A percentile compares a stretch with the other conserved stretches of the same genome.
These are phyloP conservation scores for Morphnarchus princeps DNA, from an alignment of 2,113 vertebrate species.

Conservation along the genomic window DNA sequence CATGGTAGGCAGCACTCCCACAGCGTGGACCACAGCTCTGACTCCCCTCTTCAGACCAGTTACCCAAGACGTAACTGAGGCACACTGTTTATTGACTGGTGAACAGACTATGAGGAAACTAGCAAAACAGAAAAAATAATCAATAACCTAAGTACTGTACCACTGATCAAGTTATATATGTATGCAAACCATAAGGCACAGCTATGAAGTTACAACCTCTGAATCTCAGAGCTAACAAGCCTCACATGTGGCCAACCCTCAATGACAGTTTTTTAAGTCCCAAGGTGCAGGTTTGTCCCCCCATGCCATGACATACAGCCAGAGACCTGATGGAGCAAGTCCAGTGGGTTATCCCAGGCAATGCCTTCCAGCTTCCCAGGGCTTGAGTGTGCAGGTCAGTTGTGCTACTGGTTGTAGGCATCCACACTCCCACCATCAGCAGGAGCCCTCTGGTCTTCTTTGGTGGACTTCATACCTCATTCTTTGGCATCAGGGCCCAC, in stretches of 20 bases:
- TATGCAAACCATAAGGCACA: not conserved
- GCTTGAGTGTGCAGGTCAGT: not conserved
- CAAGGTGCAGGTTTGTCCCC: not conserved
- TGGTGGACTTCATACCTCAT: not conserved
- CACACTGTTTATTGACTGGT: not conserved
- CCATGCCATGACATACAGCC: accelerated
- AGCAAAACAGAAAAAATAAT: not conserved
- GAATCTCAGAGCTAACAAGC: not conserved
- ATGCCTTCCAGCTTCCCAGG: not conserved
- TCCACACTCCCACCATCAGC: not conserved
- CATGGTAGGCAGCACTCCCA: not conserved
- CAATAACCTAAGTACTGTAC: not conserved
- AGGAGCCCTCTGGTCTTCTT: not conserved
- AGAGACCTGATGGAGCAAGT: not conserved
- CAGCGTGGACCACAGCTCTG: accelerated
- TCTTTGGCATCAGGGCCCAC: not conserved
- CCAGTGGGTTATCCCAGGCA: accelerated
- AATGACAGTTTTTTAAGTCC: not conserved
- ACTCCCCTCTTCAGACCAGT: not conserved
- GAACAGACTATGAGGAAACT: not conserved
- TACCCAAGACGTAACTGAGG: accelerated
- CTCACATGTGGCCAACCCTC: accelerated
- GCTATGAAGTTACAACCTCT: not conserved
- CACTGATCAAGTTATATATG: not conserved
- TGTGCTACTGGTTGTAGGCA: accelerated